Base-by-base conservation (phyloP, 2,113 vertebrate genomes). In the Neolamprologus falcicula region DNA sequence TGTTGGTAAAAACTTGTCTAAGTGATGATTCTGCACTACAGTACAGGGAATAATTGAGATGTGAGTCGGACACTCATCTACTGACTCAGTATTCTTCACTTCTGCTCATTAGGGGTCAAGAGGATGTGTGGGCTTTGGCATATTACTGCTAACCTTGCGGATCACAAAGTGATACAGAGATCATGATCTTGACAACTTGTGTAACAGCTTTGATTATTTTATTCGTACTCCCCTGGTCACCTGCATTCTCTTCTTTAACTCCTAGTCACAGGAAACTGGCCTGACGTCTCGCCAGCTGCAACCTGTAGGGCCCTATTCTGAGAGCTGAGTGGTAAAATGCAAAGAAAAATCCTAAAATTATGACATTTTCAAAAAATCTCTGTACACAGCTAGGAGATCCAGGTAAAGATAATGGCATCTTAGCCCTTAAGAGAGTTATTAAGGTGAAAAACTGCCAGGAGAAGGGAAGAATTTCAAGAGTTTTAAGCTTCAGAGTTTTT, bases 1-100 rank as follows among this genome's bases (percentile, higher is more conserved):
- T 83, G 86, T 81, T 93, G 90, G 91, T 94, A 91, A 93, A 92
- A 95, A 94, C 91, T 88, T 93, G 88, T 92, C 88, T 93, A 95
- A 94, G 88, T 61, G 91, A 95, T 94, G 93, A 96, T 91, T 95
- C 89, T 21, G 90, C 93, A 92, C 86, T 88, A 86, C 73, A 89
- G 89, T 61, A 83, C 54, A 84, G 92, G 92, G 91, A 94, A 94
- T 95, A 95, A 95, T 93, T 94, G 93, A 93, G 91, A 92, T 50
- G 78, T 63, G 87, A 91, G 86, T 86, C 73, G 83, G 83, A 91
- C 88, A 89, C 55, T 93, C 89, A 90, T 92, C 90, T 79, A 92
- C 90, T 88, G 89, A 91, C 80, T 93, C 88, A 89, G 92, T 81
- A 57, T 89, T 92, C 87, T 87, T 91, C 84, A 66, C 81, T 83